Percentiles rank a stretch among this genome's conserved stretches.
Conservation (phyloP, 2,888 invertebrate species). For the Baccha elongata region DNA sequence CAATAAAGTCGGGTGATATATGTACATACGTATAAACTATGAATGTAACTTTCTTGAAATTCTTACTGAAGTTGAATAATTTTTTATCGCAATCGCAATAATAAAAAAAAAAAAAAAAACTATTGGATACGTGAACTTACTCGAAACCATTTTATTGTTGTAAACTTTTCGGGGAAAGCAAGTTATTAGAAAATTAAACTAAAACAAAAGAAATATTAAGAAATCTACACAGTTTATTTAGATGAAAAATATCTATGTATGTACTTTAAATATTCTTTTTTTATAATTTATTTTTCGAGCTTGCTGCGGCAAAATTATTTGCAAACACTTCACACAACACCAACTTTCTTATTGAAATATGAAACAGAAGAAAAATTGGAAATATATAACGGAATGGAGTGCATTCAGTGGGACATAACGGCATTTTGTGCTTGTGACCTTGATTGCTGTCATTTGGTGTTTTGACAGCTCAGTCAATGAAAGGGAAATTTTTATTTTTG, state of each 20-base stretch:
- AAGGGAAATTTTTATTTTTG: slow-evolving; percentile 48
- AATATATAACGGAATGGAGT: slow-evolving; percentile 50
- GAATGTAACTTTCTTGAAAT: background rate
- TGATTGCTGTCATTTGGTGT: slow-evolving; percentile 36
- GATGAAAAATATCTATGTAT: background rate
- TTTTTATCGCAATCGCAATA: too few species aligned
- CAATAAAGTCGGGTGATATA: background rate
- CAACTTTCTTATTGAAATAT: slow-evolving; percentile 44
- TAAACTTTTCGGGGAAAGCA: slow-evolving; percentile 8
- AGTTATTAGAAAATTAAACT: slow-evolving; percentile 12
- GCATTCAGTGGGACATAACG: slow-evolving; percentile 71
- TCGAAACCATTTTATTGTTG: slow-evolving; percentile 58
- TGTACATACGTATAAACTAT: background rate
- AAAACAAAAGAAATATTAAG: background rate
- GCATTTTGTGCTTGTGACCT: slow-evolving; percentile 65
- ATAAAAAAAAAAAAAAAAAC: background rate
- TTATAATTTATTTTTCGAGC: background rate
- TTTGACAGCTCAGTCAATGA: slow-evolving; percentile 43
- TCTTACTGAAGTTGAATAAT: background rate
- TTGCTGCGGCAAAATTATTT: slow-evolving; percentile 15
- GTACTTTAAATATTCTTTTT: background rate
- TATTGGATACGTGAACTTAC: too few species aligned
- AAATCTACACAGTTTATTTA: background rate
- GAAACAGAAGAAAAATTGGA: slow-evolving; percentile 40
- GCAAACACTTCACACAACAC: slow-evolving; percentile 51